These are phyloP conservation scores for Euphonia xanthogaster DNA, from an alignment of 2,797 vertebrate genomes.

Conservation along the genomic window DNA sequence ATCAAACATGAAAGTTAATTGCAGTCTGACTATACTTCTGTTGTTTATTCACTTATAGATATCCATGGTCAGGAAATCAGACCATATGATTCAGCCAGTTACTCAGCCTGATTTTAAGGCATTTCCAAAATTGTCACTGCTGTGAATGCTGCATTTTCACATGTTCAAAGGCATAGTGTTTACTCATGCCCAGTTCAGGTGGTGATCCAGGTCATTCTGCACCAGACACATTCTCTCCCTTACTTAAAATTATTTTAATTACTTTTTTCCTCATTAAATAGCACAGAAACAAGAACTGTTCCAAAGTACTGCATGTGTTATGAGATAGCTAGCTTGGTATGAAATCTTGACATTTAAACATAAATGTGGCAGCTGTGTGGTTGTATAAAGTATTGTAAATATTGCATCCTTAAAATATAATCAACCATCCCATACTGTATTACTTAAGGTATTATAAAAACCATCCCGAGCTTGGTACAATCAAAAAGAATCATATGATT, in stretches of 20 bases:
- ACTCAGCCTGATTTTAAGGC: not conserved
- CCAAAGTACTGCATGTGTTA: not conserved
- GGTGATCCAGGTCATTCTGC: not conserved
- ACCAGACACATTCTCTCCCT: not conserved
- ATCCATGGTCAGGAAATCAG: not conserved
- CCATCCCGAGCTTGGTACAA: not conserved
- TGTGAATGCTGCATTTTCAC: not conserved
- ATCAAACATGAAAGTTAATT: not conserved
- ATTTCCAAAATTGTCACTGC: not conserved
- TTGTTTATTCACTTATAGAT: not conserved
- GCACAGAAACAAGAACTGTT: not conserved
- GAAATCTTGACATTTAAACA: not conserved
- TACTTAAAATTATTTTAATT: not conserved
- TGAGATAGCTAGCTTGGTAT: not conserved
- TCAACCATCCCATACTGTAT: not conserved
- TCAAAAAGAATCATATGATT: not conserved
- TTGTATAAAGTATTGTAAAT: not conserved
- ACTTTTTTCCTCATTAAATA: not conserved
- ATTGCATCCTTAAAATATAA: not conserved
- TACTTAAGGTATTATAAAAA: not conserved
- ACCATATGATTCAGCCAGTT: not conserved
- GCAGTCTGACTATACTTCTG: not conserved
- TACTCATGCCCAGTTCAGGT: not conserved
- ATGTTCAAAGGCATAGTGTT: not conserved
- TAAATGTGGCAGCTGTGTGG: not conserved